Conservation (phyloP, 2,797 vertebrate species). For the Leontocebus nigricollis region DNA sequence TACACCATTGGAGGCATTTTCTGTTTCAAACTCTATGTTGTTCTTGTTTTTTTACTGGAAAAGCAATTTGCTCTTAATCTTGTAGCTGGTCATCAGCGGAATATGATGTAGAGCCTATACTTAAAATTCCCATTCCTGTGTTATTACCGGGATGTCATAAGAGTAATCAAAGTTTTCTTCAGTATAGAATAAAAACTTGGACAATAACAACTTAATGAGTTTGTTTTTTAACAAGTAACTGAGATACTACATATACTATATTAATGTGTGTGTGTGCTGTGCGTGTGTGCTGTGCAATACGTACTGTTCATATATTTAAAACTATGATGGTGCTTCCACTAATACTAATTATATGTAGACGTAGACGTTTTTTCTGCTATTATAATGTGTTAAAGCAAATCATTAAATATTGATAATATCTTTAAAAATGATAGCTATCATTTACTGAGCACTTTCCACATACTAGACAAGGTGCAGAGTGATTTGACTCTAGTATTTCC, state of each 20-base stretch:
- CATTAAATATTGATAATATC: not conserved
- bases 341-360: not conserved
- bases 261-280: not conserved
- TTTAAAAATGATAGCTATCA: not conserved
- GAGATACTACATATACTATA: not conserved
- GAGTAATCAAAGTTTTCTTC: not conserved
- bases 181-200: not conserved
- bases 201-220: not conserved
- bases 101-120: not conserved
- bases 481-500: not conserved
- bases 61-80: not conserved
- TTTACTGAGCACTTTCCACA: not conserved
- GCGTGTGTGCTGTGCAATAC: not conserved
- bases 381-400: not conserved
- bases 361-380: not conserved
- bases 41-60: not conserved
- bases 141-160: not conserved
- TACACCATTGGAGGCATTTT: not conserved
- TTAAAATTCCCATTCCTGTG: not conserved
- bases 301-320: not conserved
- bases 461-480: not conserved
- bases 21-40: not conserved
- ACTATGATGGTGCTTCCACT: not conserved
- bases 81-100: not conserved
- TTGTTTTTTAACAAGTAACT: not conserved